These are phyloP conservation scores for Triplophysa tibetana DNA, from an alignment of 2,113 vertebrate species.

Conservation along the genomic window DNA sequence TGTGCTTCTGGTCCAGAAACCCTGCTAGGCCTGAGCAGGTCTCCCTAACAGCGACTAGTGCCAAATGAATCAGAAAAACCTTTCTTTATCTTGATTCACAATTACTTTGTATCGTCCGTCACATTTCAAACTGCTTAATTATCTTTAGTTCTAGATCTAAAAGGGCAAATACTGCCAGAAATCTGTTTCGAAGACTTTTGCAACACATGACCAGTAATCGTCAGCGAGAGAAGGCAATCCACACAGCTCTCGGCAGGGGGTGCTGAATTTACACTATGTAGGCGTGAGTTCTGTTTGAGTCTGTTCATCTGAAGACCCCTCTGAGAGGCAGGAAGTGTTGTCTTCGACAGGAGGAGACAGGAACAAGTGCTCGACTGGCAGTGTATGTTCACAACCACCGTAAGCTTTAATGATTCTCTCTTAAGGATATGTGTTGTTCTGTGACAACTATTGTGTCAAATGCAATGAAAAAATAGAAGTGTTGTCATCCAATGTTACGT, in stretches of 20 bases:
- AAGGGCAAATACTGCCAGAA: background rate
- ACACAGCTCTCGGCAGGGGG: constrained; percentile 55
- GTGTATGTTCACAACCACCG: constrained; percentile 44
- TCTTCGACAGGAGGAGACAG: constrained; percentile 60
- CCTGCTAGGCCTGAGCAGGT: background rate
- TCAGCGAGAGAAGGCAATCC: constrained; percentile 51
- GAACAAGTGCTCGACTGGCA: constrained; percentile 42
- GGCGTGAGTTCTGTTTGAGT: constrained; percentile 67
- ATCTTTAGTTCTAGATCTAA: background rate
- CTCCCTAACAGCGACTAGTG: background rate
- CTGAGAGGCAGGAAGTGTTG: constrained; percentile 58
- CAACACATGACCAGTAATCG: constrained; percentile 41
- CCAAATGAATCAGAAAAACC: constrained; percentile 22
- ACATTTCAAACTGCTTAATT: background rate
- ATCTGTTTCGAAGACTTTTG: constrained; percentile 16
- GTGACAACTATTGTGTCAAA: background rate
- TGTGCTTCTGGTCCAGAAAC: constrained; percentile 1
- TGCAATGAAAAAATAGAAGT: background rate
- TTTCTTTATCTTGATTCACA: background rate
- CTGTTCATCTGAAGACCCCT: constrained; percentile 54
- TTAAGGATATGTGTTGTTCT: constrained; percentile 19
- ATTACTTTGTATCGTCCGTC: background rate
- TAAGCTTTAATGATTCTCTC: constrained; percentile 41
- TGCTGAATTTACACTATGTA: constrained; percentile 63
- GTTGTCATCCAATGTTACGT: background rate